Conservation (phyloP, 2,797 vertebrate genomes). For the Urophycis tenuis region DNA sequence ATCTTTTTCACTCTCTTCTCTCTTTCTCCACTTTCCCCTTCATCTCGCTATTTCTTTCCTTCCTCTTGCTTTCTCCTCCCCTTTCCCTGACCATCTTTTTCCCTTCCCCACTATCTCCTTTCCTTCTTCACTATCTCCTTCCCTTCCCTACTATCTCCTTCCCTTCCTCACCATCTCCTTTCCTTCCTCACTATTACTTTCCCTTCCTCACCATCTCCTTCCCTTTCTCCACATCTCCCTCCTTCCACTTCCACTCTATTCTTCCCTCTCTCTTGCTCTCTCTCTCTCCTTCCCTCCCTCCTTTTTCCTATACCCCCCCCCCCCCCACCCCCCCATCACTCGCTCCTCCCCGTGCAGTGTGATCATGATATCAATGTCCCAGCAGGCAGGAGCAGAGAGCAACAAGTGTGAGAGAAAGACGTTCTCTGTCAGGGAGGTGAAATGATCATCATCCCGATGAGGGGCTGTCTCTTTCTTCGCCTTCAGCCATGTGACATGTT, state of each 20-base stretch:
- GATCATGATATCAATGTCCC: slow-evolving; percentile 47
- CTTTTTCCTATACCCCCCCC: neutral
- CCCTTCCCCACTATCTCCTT: neutral
- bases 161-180: neutral
- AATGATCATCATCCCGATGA: slow-evolving; percentile 29
- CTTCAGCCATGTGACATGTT: slow-evolving; percentile 12
- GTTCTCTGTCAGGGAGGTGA: neutral
- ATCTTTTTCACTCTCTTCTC: too few species aligned
- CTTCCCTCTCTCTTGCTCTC: neutral
- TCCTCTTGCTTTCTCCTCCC: too few species aligned
- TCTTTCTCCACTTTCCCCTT: too few species aligned
- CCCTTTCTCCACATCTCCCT: neutral
- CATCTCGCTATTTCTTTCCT: too few species aligned
- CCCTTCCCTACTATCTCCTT: too few species aligned
- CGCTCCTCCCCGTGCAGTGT: neutral
- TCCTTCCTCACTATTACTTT: neutral
- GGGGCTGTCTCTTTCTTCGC: slow-evolving; percentile 21
- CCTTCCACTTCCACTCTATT: neutral
- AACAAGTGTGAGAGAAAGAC: slow-evolving; percentile 35
- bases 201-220: neutral
- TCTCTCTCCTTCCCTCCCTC: neutral
- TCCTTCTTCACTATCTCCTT: too few species aligned
- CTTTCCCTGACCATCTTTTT: neutral
- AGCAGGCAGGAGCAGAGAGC: slow-evolving; percentile 27
- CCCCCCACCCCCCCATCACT: slow-evolving; percentile 22